Base-by-base conservation (phyloP, 2,888 invertebrate species). In the Andrena hattorfiana region DNA sequence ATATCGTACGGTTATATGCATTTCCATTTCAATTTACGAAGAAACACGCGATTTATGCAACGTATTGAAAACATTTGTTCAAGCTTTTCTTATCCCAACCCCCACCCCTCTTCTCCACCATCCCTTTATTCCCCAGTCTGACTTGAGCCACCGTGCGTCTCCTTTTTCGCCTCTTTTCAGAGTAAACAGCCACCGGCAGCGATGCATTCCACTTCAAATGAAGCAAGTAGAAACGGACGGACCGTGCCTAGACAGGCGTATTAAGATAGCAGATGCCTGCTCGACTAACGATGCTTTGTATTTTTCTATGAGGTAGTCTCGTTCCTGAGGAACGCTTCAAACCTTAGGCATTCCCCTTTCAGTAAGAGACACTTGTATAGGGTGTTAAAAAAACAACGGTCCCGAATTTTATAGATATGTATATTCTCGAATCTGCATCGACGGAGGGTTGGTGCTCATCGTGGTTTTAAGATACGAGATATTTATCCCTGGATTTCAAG, bases 21-120 rank as follows among this genome's bases (percentile, higher is more conserved):
- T 83, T 68, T 78, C 87, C 83, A 85, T 87, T 87, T 87, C 87
- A 87, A 87, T 87, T 87, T 87, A 81, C 85, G 83, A 67, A 77
- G 83, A 75, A 77, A 81, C 87, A 79, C 77, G 77, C 80, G 85
- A 86, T 87, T 87, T 87, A 85, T 83, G 69, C 83, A 83, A 84
- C 76, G 56, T 84, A 84, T 83, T 80, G 83, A 81, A 84, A 78
- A 81, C 78, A 72, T 84, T 79, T 78, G 68, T 59, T 59, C 83
- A 26, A 54, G 48, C 68, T 69, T 54, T 62, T n/a, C 60, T 75
- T 72, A 68, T 54, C 62, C 71, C 56, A n/a, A n/a, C 20, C 30
- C 28, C 30, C 20, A 16, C 10, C 26, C 8, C 5, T 10, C 8
- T 5, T 16, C 26, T 8, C 8, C 16, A 0, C n/a, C 49, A 49